These are phyloP conservation scores for Procavia capensis DNA, from an alignment of 2,113 vertebrate species.

Conservation along the genomic window DNA sequence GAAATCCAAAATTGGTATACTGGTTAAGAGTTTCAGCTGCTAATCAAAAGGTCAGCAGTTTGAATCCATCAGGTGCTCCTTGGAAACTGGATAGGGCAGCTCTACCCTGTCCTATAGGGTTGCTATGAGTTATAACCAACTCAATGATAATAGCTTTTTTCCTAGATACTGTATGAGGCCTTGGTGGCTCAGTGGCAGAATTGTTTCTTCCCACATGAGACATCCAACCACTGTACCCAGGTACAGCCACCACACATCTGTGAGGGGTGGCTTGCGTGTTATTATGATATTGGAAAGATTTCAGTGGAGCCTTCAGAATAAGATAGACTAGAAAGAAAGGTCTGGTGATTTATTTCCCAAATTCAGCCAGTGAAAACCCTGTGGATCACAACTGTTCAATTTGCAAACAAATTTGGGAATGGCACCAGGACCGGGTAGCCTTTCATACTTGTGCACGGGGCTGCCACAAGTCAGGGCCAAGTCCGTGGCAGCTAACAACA, in stretches of 20 bases:
- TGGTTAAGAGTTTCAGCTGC: no score
- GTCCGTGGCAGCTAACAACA: neutral
- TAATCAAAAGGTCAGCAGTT: no score
- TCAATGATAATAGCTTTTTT: no score
- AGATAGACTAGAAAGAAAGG: neutral
- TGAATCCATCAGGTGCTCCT: no score
- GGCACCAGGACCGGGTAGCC: neutral
- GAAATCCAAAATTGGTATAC: no score
- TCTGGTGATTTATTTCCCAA: neutral
- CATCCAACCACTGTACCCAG: neutral
- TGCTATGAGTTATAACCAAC: no score
- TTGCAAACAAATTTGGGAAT: neutral
- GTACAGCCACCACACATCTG: neutral
- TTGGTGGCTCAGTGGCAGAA: neutral
- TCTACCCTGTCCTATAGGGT: no score
- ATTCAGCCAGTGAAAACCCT: neutral
- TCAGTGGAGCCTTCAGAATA: neutral
- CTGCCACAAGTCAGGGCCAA: neutral
- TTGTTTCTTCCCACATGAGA: neutral
- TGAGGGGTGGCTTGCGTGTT: neutral
- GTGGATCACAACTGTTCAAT: neutral
- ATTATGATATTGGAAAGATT: neutral
- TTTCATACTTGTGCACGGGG: neutral
- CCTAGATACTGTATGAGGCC: neutral
- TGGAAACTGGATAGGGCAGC: no score